Base-by-base conservation (phyloP, 2,888 invertebrate species). In the Calameuta pallipes region DNA sequence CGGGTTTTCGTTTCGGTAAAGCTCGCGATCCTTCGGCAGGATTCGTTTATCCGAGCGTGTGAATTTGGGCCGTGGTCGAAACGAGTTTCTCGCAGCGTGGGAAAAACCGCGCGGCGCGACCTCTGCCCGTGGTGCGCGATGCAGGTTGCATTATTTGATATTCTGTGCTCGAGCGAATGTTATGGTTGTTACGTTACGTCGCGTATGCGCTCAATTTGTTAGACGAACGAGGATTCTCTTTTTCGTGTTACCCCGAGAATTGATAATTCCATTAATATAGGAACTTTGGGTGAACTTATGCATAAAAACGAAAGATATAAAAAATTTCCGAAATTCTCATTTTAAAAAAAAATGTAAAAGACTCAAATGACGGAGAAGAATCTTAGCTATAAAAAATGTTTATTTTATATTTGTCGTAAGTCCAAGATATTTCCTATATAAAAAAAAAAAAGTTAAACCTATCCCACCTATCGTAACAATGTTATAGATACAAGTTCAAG, bases 11-110 rank as follows among this genome's bases (percentile, higher is more conserved):
- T 23, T 56, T 56, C 56, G 23, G 6, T 23, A 56, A 56, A 56
- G 56, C 23, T 56, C 56, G 56, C 56, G 23, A 56, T 56, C 23
- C 56, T 56, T 56, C 23, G 56, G 23, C 15, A 71, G 15, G 80
- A 76, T 82, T 76, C 78, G 76, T 71, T 78, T 69, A 76, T 69
- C 73, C 68, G 77, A 83, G 85, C 85, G 85, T 85, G 85, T 83
- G 85, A 85, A 85, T 85, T 85, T 85, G 82, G 85, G 82, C 83
- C 80, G 84, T 81, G 82, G 85, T 85, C 84, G 37, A 85, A 83
- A 84, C 82, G 80, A 84, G 85, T 85, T 85, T 84, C 82, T 84
- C 80, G 82, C 84, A 82, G 83, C 85, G 85, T 85, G 85, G 84
- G 85, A 85, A 84, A 83, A 84, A 73, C 56, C 74, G 37, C 69